phyloP scores from a whole-genome alignment of 1,140 invertebrate genomes.

The Zeugodacus cucurbitae region DNA sequence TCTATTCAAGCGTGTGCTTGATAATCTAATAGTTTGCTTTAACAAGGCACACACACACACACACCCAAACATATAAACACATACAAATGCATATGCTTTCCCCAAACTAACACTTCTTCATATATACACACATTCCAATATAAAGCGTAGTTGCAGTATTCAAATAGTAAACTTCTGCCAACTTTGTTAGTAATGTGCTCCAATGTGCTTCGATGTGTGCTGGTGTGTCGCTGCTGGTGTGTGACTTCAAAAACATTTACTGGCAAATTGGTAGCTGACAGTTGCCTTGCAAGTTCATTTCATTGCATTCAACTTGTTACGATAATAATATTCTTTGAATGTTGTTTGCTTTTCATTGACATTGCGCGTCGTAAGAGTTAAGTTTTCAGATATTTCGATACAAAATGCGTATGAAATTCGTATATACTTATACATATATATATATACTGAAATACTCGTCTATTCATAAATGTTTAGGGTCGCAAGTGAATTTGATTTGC shows the following conservation, averaged over 20 bases:
- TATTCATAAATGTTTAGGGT: neutral
- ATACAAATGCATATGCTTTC: neutral
- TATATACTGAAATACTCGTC: too few relatives aligned
- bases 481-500: neutral
- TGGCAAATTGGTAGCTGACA: conserved; percentile 31
- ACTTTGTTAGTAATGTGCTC: neutral
- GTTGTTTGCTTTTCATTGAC: conserved; percentile 20
- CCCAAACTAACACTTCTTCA: neutral
- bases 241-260: conserved; percentile 26
- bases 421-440: neutral
- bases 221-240: too few relatives aligned
- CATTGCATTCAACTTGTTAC: conserved; percentile 37
- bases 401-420: neutral
- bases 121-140: neutral
- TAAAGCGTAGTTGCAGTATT: neutral
- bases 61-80: neutral
- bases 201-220: neutral
- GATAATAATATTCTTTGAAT: conserved; percentile 39
- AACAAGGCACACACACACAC: neutral
- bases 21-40: conserved; percentile 6
- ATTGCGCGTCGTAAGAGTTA: neutral
- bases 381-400: neutral
- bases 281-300: conserved; percentile 32
- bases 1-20: neutral
- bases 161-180: neutral